Conservation (phyloP, 2,797 vertebrate genomes). For the Philypnodon macrostomus region DNA sequence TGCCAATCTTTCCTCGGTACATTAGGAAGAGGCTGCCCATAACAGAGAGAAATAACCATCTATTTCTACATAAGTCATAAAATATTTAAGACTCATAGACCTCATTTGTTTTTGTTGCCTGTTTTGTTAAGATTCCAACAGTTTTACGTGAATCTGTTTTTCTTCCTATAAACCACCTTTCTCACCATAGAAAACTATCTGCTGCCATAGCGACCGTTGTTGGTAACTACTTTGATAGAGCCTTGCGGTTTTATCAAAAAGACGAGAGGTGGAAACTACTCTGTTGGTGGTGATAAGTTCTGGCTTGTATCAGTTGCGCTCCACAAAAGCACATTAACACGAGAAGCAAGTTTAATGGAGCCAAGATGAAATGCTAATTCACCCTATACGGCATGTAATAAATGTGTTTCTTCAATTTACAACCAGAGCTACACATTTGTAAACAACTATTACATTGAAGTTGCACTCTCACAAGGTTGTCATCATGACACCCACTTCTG, state of each 20-base stretch:
- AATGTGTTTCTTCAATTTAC: constrained; percentile 19
- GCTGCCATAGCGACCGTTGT: constrained; percentile 44
- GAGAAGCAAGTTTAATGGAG: constrained; percentile 23
- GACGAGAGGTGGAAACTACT: constrained; percentile 27
- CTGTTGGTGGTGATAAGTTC: constrained; percentile 26
- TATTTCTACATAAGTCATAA: constrained; percentile 17
- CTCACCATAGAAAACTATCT: constrained; percentile 54
- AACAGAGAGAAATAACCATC: constrained; percentile 24
- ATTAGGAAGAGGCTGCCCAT: constrained; percentile 14
- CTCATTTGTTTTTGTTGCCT: constrained; percentile 12
- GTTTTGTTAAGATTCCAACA: constrained; percentile 12
- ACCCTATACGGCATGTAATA: constrained; percentile 37
- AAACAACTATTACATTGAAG: constrained; percentile 47
- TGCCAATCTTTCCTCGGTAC: constrained; percentile 39
- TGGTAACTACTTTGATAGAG: too few relatives aligned
- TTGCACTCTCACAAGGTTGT: constrained; percentile 22
- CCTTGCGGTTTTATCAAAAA: constrained; percentile 6
- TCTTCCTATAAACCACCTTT: constrained; percentile 37
- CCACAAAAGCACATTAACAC: constrained; percentile 20
- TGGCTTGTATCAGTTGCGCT: constrained; percentile 47
- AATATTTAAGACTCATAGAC: constrained; percentile 14
- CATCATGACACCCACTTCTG: constrained; percentile 22
- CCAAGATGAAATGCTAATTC: constrained; percentile 18
- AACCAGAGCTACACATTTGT: constrained; percentile 19
- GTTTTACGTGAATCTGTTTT: constrained; percentile 22